These are phyloP conservation scores for Plemyria rubiginata DNA, from an alignment of 2,888 invertebrate species.

Conservation along the genomic window DNA sequence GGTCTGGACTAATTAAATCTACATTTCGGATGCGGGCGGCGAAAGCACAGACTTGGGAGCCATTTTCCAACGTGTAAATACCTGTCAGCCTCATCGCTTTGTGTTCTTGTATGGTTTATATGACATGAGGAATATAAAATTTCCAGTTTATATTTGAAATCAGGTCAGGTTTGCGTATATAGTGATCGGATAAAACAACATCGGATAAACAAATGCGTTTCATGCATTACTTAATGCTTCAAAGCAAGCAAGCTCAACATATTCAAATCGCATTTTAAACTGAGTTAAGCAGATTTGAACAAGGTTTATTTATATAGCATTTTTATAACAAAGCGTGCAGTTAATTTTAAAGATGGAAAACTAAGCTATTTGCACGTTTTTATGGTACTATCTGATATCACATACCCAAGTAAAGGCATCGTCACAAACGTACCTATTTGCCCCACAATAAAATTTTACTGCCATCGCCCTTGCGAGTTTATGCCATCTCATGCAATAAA, in stretches of 20 bases:
- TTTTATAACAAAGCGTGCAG: not conserved
- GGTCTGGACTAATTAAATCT: slow-evolving; percentile 69
- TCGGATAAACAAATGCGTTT: no score
- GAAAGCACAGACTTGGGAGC: slow-evolving; percentile 50
- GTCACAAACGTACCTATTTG: slow-evolving; percentile 37
- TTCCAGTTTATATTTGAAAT: no score
- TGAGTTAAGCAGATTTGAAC: no score
- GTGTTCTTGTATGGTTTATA: not conserved
- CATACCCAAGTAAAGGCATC: slow-evolving; percentile 27
- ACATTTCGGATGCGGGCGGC: slow-evolving; percentile 66
- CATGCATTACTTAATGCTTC: no score
- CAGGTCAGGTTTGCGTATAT: no score
- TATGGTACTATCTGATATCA: slow-evolving; percentile 22
- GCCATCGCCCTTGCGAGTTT: slow-evolving; percentile 70
- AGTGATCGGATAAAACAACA: no score
- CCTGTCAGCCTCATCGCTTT: not conserved
- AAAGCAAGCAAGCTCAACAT: no score
- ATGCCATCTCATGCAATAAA: slow-evolving; percentile 82
- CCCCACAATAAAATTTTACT: slow-evolving; percentile 73
- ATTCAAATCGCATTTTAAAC: no score
- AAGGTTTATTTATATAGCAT: not conserved
- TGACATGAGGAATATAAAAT: not conserved
- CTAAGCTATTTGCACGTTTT: slow-evolving; percentile 20
- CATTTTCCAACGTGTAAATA: not conserved
- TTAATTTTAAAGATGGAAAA: slow-evolving; percentile 6